Evolutionary conservation across 2,888 invertebrate genomes (phyloP), one percentile per base, ranked within the genome.

Genomic region (Metopia argyrocephala): DNA sequence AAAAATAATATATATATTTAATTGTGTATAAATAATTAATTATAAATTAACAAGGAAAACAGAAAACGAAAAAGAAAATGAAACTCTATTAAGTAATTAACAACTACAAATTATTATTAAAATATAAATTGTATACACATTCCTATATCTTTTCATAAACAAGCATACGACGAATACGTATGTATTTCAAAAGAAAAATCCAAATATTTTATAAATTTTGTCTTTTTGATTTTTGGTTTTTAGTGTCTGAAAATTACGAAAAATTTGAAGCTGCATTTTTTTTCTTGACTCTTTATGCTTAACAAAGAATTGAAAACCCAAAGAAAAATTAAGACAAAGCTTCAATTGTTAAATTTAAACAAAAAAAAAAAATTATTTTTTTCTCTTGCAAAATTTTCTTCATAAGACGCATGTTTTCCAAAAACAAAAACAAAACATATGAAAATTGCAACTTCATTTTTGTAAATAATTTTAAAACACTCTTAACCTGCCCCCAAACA

Each of bases 181-280:
- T n/a, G n/a, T n/a, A n/a, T n/a, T n/a, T n/a, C n/a, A 54, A 18
- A 64, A 46, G 0, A 48, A 25, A 50, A 2, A 15, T 9, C 2
- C 9, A 50, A 15, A 15, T 50, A 57, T 2, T 46, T 25, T 54
- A n/a, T n/a, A n/a, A n/a, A n/a, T 48, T 48, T 21, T 18, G n/a
- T 45, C 54, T 38, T 38, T 69, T 25, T 59, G 23, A 57, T 50
- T 50, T 52, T 64, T 7, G 4, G 21, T 12, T 25, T 9, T 46
- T 56, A 5, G 23, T 12, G 6, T 38, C 45, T 18, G 56, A 54
- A 48, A 46, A 48, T 15, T 15, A 48, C 3, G 5, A 48, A 20
- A n/a, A 57, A 64, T 66, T 66, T 81, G 69, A 75, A 81, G 81
- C 81, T 74, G 81, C 78, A 78, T 81, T 81, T 68, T 68, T 71